These are phyloP conservation scores for Platycnemis pennipes DNA, from an alignment of 2,888 invertebrate genomes.

Conservation along the genomic window DNA sequence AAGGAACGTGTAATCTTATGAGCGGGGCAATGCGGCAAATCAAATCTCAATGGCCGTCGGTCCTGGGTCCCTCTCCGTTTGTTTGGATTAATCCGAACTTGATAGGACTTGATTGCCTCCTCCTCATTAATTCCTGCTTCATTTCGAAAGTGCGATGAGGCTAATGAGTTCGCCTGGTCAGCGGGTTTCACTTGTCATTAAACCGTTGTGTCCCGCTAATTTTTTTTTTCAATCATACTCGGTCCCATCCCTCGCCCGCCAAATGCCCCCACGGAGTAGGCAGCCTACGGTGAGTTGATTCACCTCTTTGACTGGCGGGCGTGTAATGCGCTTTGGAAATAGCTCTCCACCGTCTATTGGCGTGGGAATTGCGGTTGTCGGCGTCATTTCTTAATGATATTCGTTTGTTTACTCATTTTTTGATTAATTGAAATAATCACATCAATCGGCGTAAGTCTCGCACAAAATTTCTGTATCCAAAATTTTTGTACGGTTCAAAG, in stretches of 20 bases:
- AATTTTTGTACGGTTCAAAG: too few relatives aligned
- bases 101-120: conserved; percentile 25
- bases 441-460: neutral
- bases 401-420: neutral
- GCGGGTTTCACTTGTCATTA: conserved; percentile 26
- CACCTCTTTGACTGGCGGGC: neutral
- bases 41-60: neutral
- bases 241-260: neutral
- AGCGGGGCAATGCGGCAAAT: conserved; percentile 9
- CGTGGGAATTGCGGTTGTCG: neutral
- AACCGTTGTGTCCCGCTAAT: conserved; percentile 22
- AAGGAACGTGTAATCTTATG: neutral
- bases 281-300: neutral
- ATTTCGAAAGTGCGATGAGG: conserved; percentile 30
- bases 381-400: conserved; percentile 3
- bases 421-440: neutral
- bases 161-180: neutral
- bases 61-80: neutral
- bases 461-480: neutral
- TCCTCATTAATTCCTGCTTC: conserved; percentile 34
- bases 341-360: neutral
- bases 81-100: conserved; percentile 22
- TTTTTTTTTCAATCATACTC: neutral
- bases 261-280: neutral
- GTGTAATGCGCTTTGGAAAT: conserved; percentile 2